Conservation (phyloP, 2,888 invertebrate species). For the Pristionchus entomophagus region DNA sequence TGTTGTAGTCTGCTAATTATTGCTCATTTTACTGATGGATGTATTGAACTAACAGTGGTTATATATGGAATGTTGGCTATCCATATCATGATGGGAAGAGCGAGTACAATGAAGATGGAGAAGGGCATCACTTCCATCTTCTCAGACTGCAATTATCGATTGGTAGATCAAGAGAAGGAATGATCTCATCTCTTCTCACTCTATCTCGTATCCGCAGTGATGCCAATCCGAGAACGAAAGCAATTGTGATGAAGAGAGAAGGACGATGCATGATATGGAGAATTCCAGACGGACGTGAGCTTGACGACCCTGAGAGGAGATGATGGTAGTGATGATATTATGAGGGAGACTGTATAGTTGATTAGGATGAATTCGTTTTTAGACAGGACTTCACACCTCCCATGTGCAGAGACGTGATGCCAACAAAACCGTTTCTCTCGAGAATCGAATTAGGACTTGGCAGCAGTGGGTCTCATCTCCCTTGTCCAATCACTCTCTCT, state of each 20-base stretch:
- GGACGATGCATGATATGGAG: slow-evolving; percentile 55
- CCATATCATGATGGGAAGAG: slow-evolving; percentile 73
- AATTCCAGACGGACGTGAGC: slow-evolving; percentile 54
- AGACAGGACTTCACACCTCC: too few relatives aligned
- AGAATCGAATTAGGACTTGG: too few relatives aligned
- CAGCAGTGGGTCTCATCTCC: too few relatives aligned
- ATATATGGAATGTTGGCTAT: slow-evolving; percentile 54
- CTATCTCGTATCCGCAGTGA: slow-evolving; percentile 58
- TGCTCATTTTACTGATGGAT: background rate
- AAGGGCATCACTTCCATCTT: slow-evolving; percentile 61
- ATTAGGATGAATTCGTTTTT: too few relatives aligned
- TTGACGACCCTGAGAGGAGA: slow-evolving; percentile 53
- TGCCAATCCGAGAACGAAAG: slow-evolving; percentile 7
- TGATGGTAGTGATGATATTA: too few relatives aligned
- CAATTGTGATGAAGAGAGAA: slow-evolving; percentile 52
- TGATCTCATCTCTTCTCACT: slow-evolving; percentile 44
- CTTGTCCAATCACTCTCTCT: too few relatives aligned
- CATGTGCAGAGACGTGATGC: too few relatives aligned
- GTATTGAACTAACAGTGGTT: background rate
- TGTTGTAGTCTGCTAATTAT: background rate
- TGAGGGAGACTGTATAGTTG: too few relatives aligned
- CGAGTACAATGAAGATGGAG: slow-evolving; percentile 66
- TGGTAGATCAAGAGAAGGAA: background rate
- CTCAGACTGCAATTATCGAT: slow-evolving; percentile 50
- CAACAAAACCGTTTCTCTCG: too few relatives aligned